Evolutionary conservation across 64 coral and sea anemone genomes (phyloP).

Genomic region (Porites australiensis): DNA sequence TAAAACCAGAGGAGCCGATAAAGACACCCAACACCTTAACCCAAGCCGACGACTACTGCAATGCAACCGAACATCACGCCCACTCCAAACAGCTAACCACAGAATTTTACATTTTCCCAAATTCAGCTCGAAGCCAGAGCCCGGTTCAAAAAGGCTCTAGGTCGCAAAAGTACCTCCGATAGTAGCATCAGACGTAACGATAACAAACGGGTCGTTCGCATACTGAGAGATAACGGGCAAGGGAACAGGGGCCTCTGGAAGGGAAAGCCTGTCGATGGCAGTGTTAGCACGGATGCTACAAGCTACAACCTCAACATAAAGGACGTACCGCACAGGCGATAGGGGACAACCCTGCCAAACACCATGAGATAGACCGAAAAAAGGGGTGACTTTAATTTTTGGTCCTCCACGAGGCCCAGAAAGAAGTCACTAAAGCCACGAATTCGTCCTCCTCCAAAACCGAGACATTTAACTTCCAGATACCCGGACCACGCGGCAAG

Average conservation of each 20-base stretch:
- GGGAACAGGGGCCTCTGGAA: background rate
- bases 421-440: background rate
- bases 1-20: background rate
- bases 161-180: background rate
- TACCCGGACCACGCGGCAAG: background rate
- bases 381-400: background rate
- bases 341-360: background rate
- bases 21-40: background rate
- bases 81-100: background rate
- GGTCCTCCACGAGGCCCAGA: too few relatives aligned
- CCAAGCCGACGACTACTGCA: background rate
- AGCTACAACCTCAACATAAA: background rate
- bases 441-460: background rate
- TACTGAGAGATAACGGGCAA: slow-evolving; percentile 22
- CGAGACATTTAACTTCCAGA: slow-evolving; percentile 4
- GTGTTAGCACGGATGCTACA: background rate
- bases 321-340: background rate
- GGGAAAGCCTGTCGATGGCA: background rate
- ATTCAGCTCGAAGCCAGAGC: slow-evolving; percentile 32
- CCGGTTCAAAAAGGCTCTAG: background rate
- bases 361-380: background rate
- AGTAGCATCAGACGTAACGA: background rate
- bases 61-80: background rate
- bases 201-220: slow-evolving; percentile 31
- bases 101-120: background rate